These are phyloP conservation scores for Malacoctenus gilli DNA, from an alignment of 2,797 vertebrate species.

Conservation along the genomic window DNA sequence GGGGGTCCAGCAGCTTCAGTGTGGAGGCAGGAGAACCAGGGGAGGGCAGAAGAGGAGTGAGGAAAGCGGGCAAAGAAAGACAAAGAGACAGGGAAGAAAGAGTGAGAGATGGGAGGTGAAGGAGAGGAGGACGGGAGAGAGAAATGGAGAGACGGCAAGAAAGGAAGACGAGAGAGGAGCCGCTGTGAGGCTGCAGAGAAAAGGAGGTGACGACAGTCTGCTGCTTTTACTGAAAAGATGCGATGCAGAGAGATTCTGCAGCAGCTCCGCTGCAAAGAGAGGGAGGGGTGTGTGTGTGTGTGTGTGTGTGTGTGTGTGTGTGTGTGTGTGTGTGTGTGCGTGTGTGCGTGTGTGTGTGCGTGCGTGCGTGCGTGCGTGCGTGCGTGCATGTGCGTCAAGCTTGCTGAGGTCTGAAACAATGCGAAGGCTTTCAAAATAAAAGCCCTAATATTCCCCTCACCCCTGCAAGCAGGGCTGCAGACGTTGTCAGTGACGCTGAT, in stretches of 20 bases:
- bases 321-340: constrained; percentile 16
- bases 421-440: constrained; percentile 53
- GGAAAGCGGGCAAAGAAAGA: background rate
- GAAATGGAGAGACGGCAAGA: background rate
- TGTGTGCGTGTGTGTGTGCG: constrained; percentile 14
- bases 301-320: constrained; percentile 16
- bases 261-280: constrained; percentile 52
- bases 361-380: background rate
- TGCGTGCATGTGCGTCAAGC: constrained; percentile 10
- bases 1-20: constrained; percentile 19
- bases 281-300: constrained; percentile 8
- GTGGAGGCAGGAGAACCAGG: background rate
- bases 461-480: too few species aligned
- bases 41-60: background rate
- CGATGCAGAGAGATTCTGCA: constrained; percentile 48
- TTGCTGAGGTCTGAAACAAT: background rate
- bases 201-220: background rate
- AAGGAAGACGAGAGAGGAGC: background rate
- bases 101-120: background rate
- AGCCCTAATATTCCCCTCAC: background rate
- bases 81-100: background rate
- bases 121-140: background rate
- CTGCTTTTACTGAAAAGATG: background rate
- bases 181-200: background rate
- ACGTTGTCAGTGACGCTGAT: too few species aligned